A percentile compares a stretch with the other conserved stretches of the same genome.
These are phyloP conservation scores for Virgularia gustaviana DNA, from an alignment of 92 coral and sea anemone genomes.

Conservation along the genomic window DNA sequence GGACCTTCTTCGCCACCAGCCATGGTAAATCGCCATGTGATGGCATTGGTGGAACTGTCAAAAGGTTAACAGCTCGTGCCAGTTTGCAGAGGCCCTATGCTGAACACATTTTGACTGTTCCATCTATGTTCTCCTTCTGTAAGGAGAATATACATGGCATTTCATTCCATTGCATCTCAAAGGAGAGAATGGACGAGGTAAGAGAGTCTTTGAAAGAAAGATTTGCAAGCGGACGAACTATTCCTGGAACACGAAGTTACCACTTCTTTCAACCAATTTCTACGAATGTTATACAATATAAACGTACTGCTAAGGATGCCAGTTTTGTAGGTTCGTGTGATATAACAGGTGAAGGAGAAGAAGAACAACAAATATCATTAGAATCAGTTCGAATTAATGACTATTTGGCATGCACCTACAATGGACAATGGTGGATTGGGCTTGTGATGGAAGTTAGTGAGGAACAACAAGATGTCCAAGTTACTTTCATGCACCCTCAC, in stretches of 20 bases:
- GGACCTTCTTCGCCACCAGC: constrained; percentile 34
- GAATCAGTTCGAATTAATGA: constrained; percentile 9
- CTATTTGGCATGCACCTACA: constrained; percentile 34
- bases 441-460: constrained; percentile 22
- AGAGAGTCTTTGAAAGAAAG: not conserved
- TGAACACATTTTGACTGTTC: constrained; percentile 7
- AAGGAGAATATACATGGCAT: not conserved
- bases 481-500: constrained; percentile 41
- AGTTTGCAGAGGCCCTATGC: constrained; percentile 5
- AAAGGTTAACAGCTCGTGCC: constrained; percentile 26
- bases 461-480: constrained; percentile 24
- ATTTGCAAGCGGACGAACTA: constrained; percentile 22
- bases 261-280: constrained; percentile 13
- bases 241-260: constrained; percentile 45
- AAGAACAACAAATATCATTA: constrained; percentile 9
- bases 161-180: constrained; percentile 9
- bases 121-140: constrained; percentile 4
- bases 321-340: constrained; percentile 17
- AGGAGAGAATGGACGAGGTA: not conserved
- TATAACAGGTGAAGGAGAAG: constrained; percentile 11
- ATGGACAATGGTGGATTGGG: constrained; percentile 43
- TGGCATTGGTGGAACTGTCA: constrained; percentile 44
- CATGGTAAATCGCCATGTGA: constrained; percentile 22
- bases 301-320: constrained; percentile 20
- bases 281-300: constrained; percentile 9